Percentiles rank a stretch among this genome's conserved stretches.
Conservation (phyloP, 2,797 vertebrate species). For the Potorous gilbertii region DNA sequence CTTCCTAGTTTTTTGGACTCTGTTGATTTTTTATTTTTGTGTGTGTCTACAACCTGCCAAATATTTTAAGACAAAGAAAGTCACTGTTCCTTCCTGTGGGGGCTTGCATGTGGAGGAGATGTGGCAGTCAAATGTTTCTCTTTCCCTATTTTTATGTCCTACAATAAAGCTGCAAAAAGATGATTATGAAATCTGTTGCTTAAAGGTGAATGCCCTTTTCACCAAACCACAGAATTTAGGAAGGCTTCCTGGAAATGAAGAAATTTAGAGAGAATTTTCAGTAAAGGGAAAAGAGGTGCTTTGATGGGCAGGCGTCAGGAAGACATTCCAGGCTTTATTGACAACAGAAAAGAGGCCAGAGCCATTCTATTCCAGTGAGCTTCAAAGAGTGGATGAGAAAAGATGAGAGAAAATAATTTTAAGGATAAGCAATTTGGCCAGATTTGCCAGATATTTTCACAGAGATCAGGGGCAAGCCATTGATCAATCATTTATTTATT, state of each 20-base stretch:
- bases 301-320: background rate
- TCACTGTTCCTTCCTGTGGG: background rate
- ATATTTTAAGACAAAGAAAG: background rate
- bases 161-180: background rate
- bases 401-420: background rate
- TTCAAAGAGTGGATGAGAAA: background rate
- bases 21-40: background rate
- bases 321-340: background rate
- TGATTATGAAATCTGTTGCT: background rate
- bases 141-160: background rate
- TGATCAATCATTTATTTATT: slow-evolving; percentile 44
- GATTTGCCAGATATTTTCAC: slow-evolving; percentile 61
- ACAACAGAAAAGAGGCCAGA: background rate
- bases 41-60: background rate
- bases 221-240: background rate
- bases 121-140: background rate
- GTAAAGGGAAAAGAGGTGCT: background rate
- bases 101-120: background rate
- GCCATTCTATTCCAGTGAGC: background rate
- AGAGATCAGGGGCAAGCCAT: slow-evolving; percentile 42
- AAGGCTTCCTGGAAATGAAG: background rate
- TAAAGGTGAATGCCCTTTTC: background rate
- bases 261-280: background rate
- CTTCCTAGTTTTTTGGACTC: background rate
- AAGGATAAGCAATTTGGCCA: slow-evolving; percentile 44